Evolutionary conservation across 2,113 vertebrate genomes (phyloP), one percentile per base, ranked within the genome.

Genomic region (Alosa alosa): DNA sequence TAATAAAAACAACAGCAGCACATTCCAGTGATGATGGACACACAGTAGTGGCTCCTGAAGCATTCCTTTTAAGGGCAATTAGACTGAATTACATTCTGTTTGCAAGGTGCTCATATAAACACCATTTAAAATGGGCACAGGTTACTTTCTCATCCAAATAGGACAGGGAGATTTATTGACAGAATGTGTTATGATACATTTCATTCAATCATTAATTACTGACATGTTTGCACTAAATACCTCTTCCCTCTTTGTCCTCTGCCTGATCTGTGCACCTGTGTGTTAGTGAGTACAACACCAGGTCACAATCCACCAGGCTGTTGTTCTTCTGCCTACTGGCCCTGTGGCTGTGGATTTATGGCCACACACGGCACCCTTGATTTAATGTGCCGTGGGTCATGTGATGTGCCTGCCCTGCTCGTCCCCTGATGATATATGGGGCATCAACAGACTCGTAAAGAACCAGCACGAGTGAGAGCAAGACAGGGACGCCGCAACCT

Each of bases 261-360:
- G 52, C 17, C 52, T 55, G 52, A 55, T 17, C 17, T 55, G 52
- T 55, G 52, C 17, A 55, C 52, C 52, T 55, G 9, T 11, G 7
- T 11, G n/a, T 3, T 72, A 3, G 57, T 7, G 57, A 6, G 6
- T 11, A 10, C n/a, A 10, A 11, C 18, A 22, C 22, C 60, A 64
- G 60, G 60, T 22, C 60, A 64, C 22, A 10, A 36, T 31, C 7
- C 25, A 36, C 25, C 10, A 4, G 50, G 9, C 31, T 72, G 64
- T 72, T 13, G 25, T 36, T 25, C 25, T 6, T 10, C 5, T 64
- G 17, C 31, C 84, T 60, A 50, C 9, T 25, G 81, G 46, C 45
- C 64, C 49, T 83, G 72, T 39, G 84, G 81, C 84, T 75, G 84
- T 64, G 81, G 22, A 82, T 89, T 88, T 82, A 64, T 57, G 81